A percentile compares a stretch with the other conserved stretches of the same genome.
Conservation (phyloP, 2,113 vertebrate genomes). For the Terrapene triunguis region DNA sequence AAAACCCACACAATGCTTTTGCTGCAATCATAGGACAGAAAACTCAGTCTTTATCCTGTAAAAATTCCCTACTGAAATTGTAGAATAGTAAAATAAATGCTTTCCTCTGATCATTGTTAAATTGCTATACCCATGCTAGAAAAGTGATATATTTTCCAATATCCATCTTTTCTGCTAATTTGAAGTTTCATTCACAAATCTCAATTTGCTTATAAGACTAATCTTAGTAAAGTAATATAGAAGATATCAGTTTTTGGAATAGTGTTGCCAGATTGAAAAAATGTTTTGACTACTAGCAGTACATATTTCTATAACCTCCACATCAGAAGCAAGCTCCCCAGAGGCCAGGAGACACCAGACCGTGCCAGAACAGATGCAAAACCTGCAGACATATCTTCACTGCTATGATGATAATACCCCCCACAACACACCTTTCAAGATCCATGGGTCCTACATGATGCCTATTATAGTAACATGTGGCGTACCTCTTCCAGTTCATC, state of each 20-base stretch:
- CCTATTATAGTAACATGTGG: neutral
- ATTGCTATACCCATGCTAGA: constrained; percentile 22
- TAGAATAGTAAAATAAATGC: neutral
- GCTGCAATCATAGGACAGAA: neutral
- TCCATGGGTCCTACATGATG: neutral
- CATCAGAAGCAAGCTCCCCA: neutral
- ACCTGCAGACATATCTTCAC: neutral
- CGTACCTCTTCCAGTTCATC: neutral
- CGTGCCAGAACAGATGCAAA: neutral
- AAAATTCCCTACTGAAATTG: neutral
- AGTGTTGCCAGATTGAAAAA: constrained; percentile 35
- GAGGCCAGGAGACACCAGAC: neutral
- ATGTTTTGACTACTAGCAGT: constrained; percentile 53
- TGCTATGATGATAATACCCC: neutral
- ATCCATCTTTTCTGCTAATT: constrained; percentile 43
- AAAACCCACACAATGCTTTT: constrained; percentile 2
- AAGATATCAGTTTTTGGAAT: constrained; percentile 35
- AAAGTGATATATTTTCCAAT: constrained; percentile 30
- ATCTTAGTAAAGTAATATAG: constrained; percentile 14
- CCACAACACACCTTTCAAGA: neutral
- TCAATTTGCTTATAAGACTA: constrained; percentile 41
- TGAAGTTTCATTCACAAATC: constrained; percentile 37
- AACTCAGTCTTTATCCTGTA: constrained; percentile 10
- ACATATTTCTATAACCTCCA: neutral
- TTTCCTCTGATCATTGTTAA: constrained; percentile 31